Percentiles rank a stretch among this genome's conserved stretches.
Evolutionary conservation across 2,797 vertebrate species (phyloP).

Genomic region (Atherinosoma microstoma): DNA sequence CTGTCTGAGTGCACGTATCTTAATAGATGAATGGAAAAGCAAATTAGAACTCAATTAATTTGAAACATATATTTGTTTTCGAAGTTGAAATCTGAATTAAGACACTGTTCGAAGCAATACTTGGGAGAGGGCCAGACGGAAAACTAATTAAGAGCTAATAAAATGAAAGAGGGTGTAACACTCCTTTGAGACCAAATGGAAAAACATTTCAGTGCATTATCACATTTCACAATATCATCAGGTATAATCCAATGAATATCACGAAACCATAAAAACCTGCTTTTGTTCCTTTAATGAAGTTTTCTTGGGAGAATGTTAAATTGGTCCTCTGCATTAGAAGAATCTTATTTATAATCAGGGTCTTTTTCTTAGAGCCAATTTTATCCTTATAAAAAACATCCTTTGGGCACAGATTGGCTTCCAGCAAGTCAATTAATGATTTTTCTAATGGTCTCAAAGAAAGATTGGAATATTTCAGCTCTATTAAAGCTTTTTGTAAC

Average conservation of each 20-base stretch:
- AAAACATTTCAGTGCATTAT: constrained; percentile 6
- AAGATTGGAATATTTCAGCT: background rate
- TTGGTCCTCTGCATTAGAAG: background rate
- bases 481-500: background rate
- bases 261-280: background rate
- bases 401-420: background rate
- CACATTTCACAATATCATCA: constrained; percentile 3
- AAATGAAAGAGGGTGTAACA: constrained; percentile 8
- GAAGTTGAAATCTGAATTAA: constrained; percentile 31
- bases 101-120: constrained; percentile 10
- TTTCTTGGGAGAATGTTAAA: constrained; percentile 4
- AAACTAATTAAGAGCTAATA: constrained; percentile 23
- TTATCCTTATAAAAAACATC: constrained; percentile 4
- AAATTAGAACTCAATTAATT: constrained; percentile 36
- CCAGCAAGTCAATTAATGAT: constrained; percentile 10
- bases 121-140: background rate
- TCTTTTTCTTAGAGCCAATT: background rate
- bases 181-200: constrained; percentile 8
- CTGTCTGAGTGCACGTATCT: constrained; percentile 16
- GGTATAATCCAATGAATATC: background rate
- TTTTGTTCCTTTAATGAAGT: constrained; percentile 2
- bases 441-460: constrained; percentile 1
- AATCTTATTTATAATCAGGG: background rate
- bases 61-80: constrained; percentile 19
- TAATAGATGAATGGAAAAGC: constrained; percentile 27